These are phyloP conservation scores for Progne subis DNA, from an alignment of 2,113 vertebrate species.

Conservation along the genomic window DNA sequence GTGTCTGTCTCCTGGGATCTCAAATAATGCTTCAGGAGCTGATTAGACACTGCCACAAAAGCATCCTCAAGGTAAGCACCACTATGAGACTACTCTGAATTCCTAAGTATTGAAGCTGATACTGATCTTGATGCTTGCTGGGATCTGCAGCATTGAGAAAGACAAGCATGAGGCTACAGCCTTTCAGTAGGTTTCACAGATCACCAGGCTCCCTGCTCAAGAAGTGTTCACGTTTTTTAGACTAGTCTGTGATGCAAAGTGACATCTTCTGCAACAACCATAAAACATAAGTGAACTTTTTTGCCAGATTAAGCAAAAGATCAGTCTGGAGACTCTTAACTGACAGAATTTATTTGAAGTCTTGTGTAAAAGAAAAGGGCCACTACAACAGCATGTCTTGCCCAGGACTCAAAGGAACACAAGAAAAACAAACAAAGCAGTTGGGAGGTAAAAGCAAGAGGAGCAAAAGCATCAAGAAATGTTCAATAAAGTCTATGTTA, in stretches of 20 bases:
- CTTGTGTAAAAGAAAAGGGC: neutral
- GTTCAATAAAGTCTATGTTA: neutral
- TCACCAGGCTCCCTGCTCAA: neutral
- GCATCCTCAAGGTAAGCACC: neutral
- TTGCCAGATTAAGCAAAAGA: neutral
- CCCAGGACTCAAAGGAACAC: neutral
- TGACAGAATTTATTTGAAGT: neutral
- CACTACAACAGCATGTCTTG: neutral
- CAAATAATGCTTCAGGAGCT: neutral
- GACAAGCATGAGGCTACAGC: neutral
- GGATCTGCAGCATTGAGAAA: neutral
- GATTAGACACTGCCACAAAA: neutral
- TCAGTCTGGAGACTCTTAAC: neutral
- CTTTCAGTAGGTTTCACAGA: neutral
- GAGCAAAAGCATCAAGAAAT: conserved; percentile 31
- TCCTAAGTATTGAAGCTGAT: neutral
- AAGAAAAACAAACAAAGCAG: neutral
- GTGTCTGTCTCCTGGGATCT: neutral
- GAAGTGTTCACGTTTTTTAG: neutral
- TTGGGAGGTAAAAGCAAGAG: neutral
- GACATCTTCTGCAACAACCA: neutral
- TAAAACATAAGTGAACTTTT: neutral
- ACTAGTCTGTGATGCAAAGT: neutral
- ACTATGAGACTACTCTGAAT: neutral
- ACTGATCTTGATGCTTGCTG: neutral